Base-by-base conservation (phyloP, 1,140 invertebrate species). In the Heliconius hermathena region DNA sequence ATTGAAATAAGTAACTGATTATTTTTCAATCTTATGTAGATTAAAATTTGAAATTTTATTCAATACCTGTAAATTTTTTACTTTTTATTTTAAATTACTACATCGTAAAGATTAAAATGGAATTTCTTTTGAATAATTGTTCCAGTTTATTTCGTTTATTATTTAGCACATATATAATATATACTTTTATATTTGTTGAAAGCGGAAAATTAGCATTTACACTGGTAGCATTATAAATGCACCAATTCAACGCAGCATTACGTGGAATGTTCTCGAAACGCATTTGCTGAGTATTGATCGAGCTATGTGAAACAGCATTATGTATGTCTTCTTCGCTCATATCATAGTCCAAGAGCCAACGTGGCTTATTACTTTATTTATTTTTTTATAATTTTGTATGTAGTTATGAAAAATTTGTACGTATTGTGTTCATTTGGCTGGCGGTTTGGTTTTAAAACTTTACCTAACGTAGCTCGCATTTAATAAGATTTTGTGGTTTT, bases 181-280 rank as follows among this genome's bases (percentile, higher is more conserved):
- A 33, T 33, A 33, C 29, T 33, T 33, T 33, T 33, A 2, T 57
- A n/a, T 57, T 57, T 22, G 18, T 57, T 57, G 6, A n/a, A n/a
- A n/a, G 8, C 2, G 2, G n/a, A n/a, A 57, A 57, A 57, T 22
- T 22, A 22, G 11, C 22, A 13, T 66, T 16, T 26, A 66, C 22
- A 66, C 60, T 66, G 60, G 60, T 66, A 66, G 29, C 60, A 66
- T 66, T 66, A 26, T 66, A 66, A 66, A 66, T 66, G 26, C 60
- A 66, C 22, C 60, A 66, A 57, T 52, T 66, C 11, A 26, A 66
- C 60, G 60, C 60, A 66, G n/a, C 22, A 29, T 66, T 66, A 26
- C 22, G 22, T 66, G 22, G 60, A 66, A 66, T 26, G 60, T 11
- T 66, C 60, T 66, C 60, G 60, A 66, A 66, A 22, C 60, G 60